phyloP scores from a whole-genome alignment of 2,797 vertebrate species.

The Gymnoscopelus braueri region DNA sequence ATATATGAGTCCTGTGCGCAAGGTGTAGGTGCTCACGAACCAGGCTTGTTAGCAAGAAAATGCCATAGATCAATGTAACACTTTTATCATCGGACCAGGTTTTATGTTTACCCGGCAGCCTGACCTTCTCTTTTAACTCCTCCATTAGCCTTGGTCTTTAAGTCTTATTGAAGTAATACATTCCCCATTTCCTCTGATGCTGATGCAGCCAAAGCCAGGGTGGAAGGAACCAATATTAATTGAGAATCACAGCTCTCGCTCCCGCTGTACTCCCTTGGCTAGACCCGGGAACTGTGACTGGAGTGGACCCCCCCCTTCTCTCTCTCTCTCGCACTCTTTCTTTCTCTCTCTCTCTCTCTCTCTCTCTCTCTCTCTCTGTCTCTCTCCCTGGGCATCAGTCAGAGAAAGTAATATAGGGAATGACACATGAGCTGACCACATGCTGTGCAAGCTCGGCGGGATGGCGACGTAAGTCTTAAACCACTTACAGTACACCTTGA shows the following conservation, averaged over 20 bases:
- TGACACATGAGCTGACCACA: slow-evolving; percentile 68
- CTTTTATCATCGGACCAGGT: background rate
- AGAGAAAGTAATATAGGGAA: slow-evolving; percentile 54
- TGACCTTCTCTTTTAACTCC: slow-evolving; percentile 30
- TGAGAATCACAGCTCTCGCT: too few species aligned
- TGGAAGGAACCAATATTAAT: too few species aligned
- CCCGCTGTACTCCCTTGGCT: too few species aligned
- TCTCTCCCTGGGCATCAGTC: slow-evolving; percentile 50
- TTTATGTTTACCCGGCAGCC: slow-evolving; percentile 14
- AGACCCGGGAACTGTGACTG: background rate
- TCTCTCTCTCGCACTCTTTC: background rate
- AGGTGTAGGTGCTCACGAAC: background rate
- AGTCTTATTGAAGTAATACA: slow-evolving; percentile 10
- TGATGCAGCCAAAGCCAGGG: slow-evolving; percentile 6
- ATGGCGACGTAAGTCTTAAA: slow-evolving; percentile 67
- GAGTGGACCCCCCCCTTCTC: too few species aligned
- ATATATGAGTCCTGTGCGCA: background rate
- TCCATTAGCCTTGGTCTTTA: slow-evolving; percentile 8
- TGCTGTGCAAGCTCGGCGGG: slow-evolving; percentile 60
- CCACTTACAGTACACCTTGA: slow-evolving; percentile 51
- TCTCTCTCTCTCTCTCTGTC: background rate
- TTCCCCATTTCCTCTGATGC: slow-evolving; percentile 9
- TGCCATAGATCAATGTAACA: slow-evolving; percentile 1
- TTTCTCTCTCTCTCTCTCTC: background rate
- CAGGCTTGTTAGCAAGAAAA: background rate